phyloP scores from a whole-genome alignment of 2,113 vertebrate genomes.

The Bungarus multicinctus region DNA sequence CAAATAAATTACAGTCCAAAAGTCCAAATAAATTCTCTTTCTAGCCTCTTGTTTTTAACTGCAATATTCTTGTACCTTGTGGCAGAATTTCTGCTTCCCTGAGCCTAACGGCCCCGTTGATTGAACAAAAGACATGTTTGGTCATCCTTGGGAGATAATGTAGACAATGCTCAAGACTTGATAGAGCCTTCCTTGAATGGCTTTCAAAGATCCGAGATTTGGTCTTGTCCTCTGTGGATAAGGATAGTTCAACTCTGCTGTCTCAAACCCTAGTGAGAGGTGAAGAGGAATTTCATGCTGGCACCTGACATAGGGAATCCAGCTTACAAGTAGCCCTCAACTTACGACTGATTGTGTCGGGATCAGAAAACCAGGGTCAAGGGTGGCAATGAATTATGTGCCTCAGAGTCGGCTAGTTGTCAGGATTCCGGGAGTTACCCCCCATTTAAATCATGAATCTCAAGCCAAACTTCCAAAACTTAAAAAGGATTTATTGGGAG shows the following conservation, averaged over 20 bases:
- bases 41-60: neutral
- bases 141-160: neutral
- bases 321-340: neutral
- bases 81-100: neutral
- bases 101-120: neutral
- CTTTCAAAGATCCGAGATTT: neutral
- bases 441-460: no score
- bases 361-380: no score
- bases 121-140: neutral
- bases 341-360: neutral
- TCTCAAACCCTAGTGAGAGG: neutral
- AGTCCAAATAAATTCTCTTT: neutral
- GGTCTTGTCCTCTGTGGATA: neutral
- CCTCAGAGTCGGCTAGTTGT: no score
- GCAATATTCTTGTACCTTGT: neutral
- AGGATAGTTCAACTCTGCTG: neutral
- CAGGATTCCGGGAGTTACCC: no score
- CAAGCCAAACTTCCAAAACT: no score
- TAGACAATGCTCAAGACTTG: neutral
- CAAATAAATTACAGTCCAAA: neutral
- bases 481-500: no score
- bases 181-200: no score
- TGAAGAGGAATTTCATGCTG: neutral
- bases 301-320: neutral
- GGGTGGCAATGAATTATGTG: no score